Conservation (phyloP, 2,113 vertebrate genomes). For the Corynorhinus townsendii region DNA sequence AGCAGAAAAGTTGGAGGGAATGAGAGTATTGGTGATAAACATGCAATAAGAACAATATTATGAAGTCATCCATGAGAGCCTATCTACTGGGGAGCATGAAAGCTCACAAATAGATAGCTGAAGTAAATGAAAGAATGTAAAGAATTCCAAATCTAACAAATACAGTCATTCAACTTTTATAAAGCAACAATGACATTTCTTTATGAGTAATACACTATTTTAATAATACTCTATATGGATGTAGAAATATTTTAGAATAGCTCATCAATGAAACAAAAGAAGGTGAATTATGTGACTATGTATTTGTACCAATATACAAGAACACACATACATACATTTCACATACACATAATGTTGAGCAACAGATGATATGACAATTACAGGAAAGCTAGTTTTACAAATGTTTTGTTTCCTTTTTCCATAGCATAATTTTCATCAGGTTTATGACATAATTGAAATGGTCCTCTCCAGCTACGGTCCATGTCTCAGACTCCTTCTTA, state of each 20-base stretch:
- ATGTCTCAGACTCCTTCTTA: neutral
- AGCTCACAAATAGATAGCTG: neutral
- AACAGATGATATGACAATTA: neutral
- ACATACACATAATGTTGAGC: neutral
- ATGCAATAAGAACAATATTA: neutral
- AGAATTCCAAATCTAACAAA: neutral
- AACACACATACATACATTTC: neutral
- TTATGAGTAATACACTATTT: neutral
- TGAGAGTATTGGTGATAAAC: neutral
- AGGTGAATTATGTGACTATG: neutral
- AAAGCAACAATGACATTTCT: neutral
- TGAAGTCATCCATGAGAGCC: accelerated
- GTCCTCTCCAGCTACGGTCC: neutral
- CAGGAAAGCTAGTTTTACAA: neutral
- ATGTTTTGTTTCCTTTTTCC: neutral
- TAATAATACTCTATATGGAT: neutral
- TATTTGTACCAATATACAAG: neutral
- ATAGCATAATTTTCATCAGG: neutral
- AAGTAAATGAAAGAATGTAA: neutral
- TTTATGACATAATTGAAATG: neutral
- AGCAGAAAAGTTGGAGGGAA: neutral
- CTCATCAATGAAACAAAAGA: neutral
- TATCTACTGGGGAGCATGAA: neutral
- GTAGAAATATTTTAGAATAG: neutral
- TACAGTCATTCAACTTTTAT: neutral